These are phyloP conservation scores for Himalopsyche tibetana DNA, from an alignment of 2,888 invertebrate species.

Conservation along the genomic window DNA sequence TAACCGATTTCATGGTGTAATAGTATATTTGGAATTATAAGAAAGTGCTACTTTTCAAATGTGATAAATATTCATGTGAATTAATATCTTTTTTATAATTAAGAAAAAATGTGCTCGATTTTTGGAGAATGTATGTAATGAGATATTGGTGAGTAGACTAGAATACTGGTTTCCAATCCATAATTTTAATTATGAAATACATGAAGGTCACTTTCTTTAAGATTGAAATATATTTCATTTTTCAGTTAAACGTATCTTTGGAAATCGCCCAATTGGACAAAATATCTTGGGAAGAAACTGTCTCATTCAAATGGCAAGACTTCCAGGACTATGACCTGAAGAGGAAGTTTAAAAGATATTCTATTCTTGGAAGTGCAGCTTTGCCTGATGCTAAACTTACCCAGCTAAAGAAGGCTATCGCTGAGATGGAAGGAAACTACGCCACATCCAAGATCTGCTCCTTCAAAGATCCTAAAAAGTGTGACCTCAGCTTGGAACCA, in stretches of 20 bases:
- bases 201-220: no score
- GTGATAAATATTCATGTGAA: no score
- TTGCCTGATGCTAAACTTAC: slow-evolving; percentile 82
- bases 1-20: no score
- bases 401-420: slow-evolving; percentile 79
- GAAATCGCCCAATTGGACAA: slow-evolving; percentile 72
- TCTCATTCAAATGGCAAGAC: slow-evolving; percentile 83
- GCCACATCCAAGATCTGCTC: slow-evolving; percentile 87
- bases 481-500: slow-evolving; percentile 85
- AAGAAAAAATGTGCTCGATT: no score
- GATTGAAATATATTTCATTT: slow-evolving; percentile 46
- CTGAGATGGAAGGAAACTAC: slow-evolving; percentile 86
- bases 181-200: no score
- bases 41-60: no score
- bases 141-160: no score
- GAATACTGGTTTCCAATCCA: no score
- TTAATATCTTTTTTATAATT: no score
- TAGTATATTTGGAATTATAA: no score
- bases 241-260: slow-evolving; percentile 71
- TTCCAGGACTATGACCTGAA: slow-evolving; percentile 82
- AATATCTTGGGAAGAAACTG: slow-evolving; percentile 81
- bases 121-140: no score
- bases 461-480: slow-evolving; percentile 79
- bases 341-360: slow-evolving; percentile 86
- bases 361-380: slow-evolving; percentile 84